phyloP scores from a whole-genome alignment of 2,888 invertebrate species.

The Prosapia bicincta region DNA sequence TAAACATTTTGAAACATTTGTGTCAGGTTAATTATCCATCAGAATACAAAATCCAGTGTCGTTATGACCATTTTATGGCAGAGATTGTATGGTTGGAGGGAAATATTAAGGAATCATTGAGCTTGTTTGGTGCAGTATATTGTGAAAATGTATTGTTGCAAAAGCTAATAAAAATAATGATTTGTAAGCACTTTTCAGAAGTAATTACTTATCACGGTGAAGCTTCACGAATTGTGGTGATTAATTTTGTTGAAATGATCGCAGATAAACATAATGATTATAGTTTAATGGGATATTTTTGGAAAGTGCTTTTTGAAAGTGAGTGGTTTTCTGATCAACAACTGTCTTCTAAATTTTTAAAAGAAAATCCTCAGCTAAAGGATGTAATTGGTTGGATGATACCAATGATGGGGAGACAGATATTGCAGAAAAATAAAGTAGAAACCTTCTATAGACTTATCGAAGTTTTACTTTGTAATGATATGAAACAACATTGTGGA shows the following conservation, averaged over 20 bases:
- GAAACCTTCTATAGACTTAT: conserved; percentile 18
- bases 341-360: conserved; percentile 9
- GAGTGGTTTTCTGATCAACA: conserved; percentile 26
- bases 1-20: neutral
- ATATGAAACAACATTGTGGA: neutral
- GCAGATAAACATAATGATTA: conserved; percentile 9
- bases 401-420: conserved; percentile 8
- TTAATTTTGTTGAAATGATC: conserved; percentile 8
- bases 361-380: conserved; percentile 1
- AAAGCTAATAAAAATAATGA: neutral
- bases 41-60: neutral
- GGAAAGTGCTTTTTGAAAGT: conserved; percentile 17
- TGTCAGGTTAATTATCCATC: neutral
- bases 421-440: conserved; percentile 13
- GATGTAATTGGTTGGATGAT: conserved; percentile 19
- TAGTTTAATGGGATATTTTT: conserved; percentile 12
- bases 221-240: neutral
- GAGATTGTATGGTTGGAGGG: neutral
- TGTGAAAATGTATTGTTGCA: neutral
- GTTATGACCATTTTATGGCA: neutral
- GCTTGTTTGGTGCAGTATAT: neutral
- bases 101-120: neutral
- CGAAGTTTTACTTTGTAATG: neutral
- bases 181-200: neutral
- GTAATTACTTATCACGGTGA: neutral